Evolutionary conservation across 2,888 invertebrate species (phyloP), one percentile per base, ranked within the genome.

Genomic region (Nymphalis urticae): DNA sequence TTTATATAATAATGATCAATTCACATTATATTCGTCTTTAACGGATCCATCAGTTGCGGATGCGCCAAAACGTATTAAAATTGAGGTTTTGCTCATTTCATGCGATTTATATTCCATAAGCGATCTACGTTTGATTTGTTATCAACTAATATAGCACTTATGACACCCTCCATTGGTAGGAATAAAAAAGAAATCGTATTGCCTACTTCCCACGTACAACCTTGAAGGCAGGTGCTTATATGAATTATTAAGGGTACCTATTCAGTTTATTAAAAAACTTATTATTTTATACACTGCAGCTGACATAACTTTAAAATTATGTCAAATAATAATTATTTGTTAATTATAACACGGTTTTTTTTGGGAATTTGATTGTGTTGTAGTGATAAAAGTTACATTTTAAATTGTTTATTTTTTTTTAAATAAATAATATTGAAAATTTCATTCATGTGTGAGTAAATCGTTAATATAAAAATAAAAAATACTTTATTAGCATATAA

Each of bases 121-220:
- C 82, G 80, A 71, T 64, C 75, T 66, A 70, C 56, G 67, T 76
- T 81, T 85, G 82, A 85, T 87, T 85, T 85, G 83, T 84, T 83
- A 82, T 82, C 80, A 81, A 78, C 80, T 85, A 83, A 83, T 84
- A 81, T 77, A 75, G 75, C 79, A 79, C 80, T 81, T 82, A 85
- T 83, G 27, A 68, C 62, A 67, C 48, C 62, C 56, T 21, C 19
- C 42, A 48, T 21, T 27, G 48, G 27, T 48, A 47, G 60, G 16
- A 47, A 61, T 61, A 48, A 48, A 48, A 48, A 61, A n/a, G 48
- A 48, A 48, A 61, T 61, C 48, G n/a, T 27, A 48, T 13, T 48
- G 24, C 24, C 48, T 62, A 66, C 32, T 67, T 67, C 56, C 66
- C 62, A 21, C 36, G 48, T 17, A 58, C 48, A 42, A 24, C 62